Conservation (phyloP, 2,113 vertebrate genomes). For the Galbula dea region DNA sequence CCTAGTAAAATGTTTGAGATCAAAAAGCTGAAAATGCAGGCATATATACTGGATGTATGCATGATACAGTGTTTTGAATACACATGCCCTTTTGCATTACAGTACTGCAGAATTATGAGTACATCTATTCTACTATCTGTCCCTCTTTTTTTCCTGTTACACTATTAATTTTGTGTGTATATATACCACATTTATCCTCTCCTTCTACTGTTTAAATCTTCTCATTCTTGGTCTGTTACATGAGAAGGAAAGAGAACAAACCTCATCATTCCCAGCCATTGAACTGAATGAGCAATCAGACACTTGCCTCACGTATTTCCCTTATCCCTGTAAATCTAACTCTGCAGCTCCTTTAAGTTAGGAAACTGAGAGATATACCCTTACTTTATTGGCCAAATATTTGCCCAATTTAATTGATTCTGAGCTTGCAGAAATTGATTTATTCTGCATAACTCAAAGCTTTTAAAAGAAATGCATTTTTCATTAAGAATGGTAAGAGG, state of each 20-base stretch:
- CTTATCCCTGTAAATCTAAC: neutral
- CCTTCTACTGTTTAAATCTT: neutral
- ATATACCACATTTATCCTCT: neutral
- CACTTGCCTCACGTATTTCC: neutral
- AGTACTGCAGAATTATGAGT: neutral
- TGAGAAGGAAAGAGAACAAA: neutral
- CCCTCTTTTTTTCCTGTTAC: neutral
- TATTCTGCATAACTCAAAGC: neutral
- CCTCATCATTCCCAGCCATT: neutral
- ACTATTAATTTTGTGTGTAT: neutral
- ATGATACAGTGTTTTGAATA: neutral
- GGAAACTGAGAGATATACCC: neutral
- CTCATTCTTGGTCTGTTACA: neutral
- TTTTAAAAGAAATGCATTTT: constrained; percentile 1
- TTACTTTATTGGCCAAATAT: neutral
- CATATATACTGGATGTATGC: accelerated
- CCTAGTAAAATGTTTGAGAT: neutral
- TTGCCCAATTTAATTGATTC: neutral
- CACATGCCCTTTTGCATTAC: neutral
- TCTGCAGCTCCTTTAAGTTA: neutral
- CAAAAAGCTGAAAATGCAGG: neutral
- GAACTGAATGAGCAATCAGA: neutral
- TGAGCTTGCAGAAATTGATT: neutral
- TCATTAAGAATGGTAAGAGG: neutral
- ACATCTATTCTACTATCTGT: neutral